Conservation (phyloP, 2,888 invertebrate species). For the Limnephilus lunatus region DNA sequence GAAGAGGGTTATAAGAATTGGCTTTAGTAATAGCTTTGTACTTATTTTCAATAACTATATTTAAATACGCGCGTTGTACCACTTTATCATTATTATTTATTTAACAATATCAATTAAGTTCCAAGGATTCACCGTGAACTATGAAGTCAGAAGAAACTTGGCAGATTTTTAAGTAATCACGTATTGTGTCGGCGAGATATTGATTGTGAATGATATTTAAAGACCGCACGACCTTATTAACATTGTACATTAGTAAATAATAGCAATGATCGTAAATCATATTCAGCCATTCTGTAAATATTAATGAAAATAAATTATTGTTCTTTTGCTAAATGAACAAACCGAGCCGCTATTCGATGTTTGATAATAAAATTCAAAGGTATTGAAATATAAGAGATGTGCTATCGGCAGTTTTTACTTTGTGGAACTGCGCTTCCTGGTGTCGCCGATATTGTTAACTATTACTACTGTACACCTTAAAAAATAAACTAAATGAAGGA, state of each 20-base stretch:
- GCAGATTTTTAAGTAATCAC: neutral
- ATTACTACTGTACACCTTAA: too few species aligned
- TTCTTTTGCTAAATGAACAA: too few species aligned
- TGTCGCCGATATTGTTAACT: too few species aligned
- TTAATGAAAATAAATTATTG: neutral
- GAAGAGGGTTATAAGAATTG: neutral
- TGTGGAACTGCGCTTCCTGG: too few species aligned
- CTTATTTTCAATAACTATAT: neutral
- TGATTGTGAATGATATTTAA: neutral
- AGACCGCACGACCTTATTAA: neutral
- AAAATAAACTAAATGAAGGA: too few species aligned
- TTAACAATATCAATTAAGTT: constrained; percentile 5
- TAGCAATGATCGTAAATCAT: neutral
- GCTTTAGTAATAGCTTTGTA: constrained; percentile 4
- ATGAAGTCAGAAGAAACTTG: neutral
- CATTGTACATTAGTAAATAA: neutral
- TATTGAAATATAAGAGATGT: too few species aligned
- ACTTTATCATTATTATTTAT: constrained; percentile 1
- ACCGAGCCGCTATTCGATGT: too few species aligned
- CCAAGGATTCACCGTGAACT: neutral
- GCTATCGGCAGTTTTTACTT: too few species aligned
- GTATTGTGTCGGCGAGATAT: neutral
- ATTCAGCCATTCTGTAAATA: neutral
- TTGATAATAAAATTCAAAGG: too few species aligned
- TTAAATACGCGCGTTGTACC: neutral